These are phyloP conservation scores for Azorinus chamasolen DNA, from an alignment of 2,888 invertebrate species.

Conservation along the genomic window DNA sequence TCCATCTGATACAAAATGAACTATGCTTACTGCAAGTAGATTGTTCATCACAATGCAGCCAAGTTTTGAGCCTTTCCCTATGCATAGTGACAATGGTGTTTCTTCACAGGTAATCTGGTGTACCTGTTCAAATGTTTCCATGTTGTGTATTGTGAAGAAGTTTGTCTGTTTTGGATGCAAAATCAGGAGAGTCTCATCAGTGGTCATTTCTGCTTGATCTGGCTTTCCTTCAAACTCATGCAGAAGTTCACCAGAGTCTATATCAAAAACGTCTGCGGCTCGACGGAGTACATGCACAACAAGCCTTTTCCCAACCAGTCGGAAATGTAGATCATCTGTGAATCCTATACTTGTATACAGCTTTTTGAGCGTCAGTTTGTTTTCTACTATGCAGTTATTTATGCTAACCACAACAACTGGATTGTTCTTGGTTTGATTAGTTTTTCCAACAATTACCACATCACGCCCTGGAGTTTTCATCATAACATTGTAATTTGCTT, in stretches of 20 bases:
- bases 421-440: slow-evolving; percentile 67
- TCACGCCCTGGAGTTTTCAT: slow-evolving; percentile 46
- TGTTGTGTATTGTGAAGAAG: slow-evolving; percentile 52
- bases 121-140: slow-evolving; percentile 51
- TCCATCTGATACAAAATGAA: slow-evolving; percentile 40
- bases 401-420: slow-evolving; percentile 69
- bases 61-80: slow-evolving; percentile 12
- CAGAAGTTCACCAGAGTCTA: slow-evolving; percentile 56
- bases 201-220: slow-evolving; percentile 54
- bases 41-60: slow-evolving; percentile 55
- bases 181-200: slow-evolving; percentile 53
- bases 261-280: slow-evolving; percentile 62
- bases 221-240: slow-evolving; percentile 63
- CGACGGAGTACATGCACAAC: slow-evolving; percentile 56
- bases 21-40: slow-evolving; percentile 34
- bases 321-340: slow-evolving; percentile 67
- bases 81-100: slow-evolving; percentile 37
- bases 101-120: slow-evolving; percentile 44
- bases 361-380: slow-evolving; percentile 63
- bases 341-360: slow-evolving; percentile 68
- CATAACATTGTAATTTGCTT: slow-evolving; percentile 68
- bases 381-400: slow-evolving; percentile 57
- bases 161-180: slow-evolving; percentile 64
- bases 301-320: slow-evolving; percentile 54
- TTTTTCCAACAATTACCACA: slow-evolving; percentile 62